A percentile compares a stretch with the other conserved stretches of the same genome.
Conservation (phyloP, 2,113 vertebrate genomes). For the Lanius collurio region DNA sequence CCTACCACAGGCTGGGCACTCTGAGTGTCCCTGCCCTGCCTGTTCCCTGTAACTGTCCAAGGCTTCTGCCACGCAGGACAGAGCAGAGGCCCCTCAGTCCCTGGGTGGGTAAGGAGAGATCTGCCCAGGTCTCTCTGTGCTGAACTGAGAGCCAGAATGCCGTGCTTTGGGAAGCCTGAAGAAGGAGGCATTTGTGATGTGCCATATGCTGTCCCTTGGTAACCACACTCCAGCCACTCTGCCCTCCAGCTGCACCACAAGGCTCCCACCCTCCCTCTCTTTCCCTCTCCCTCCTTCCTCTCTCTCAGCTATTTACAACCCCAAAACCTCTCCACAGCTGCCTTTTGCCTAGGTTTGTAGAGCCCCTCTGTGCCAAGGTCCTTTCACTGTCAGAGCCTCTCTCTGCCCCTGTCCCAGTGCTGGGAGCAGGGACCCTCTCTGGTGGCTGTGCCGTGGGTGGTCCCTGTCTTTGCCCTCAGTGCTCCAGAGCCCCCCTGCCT, state of each 20-base stretch:
- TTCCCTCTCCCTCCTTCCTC: not conserved
- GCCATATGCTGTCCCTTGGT: not conserved
- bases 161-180: not conserved
- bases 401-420: not conserved
- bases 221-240: not conserved
- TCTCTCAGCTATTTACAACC: not conserved
- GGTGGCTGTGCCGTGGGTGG: not conserved
- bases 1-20: not conserved
- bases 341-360: not conserved
- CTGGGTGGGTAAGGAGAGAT: accelerated
- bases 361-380: not conserved
- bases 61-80: accelerated
- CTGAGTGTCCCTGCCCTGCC: accelerated
- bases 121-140: not conserved
- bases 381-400: not conserved
- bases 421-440: accelerated
- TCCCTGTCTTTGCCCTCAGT: not conserved
- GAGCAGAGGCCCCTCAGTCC: not conserved
- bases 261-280: not conserved
- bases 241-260: not conserved
- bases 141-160: not conserved
- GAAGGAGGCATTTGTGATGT: not conserved
- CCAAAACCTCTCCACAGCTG: not conserved
- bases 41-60: accelerated
- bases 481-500: not conserved